Conservation (phyloP, 2,888 invertebrate genomes). For the Alviniconcha strummeri region DNA sequence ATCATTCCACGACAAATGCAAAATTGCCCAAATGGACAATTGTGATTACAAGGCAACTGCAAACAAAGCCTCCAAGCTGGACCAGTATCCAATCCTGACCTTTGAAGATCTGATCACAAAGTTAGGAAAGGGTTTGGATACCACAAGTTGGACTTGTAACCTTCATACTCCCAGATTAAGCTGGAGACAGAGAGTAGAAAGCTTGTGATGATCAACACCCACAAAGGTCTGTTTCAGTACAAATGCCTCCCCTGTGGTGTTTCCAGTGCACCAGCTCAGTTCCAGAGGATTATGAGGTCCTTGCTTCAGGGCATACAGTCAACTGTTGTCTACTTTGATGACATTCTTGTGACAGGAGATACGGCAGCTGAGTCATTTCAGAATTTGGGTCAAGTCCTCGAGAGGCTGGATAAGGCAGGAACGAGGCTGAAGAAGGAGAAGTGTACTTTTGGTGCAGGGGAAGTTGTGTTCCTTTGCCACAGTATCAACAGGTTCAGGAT, state of each 20-base stretch:
- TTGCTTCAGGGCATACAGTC: slow-evolving; percentile 39
- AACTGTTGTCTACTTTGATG: slow-evolving; percentile 45
- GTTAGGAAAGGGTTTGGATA: slow-evolving; percentile 31
- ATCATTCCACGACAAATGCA: slow-evolving; percentile 33
- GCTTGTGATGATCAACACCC: slow-evolving; percentile 47
- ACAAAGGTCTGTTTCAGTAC: slow-evolving; percentile 44
- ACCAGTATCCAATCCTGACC: slow-evolving; percentile 31
- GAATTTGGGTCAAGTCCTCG: too few relatives aligned
- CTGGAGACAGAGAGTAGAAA: slow-evolving; percentile 41
- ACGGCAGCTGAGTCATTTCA: slow-evolving; percentile 1
- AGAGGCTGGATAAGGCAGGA: background rate
- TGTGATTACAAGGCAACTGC: slow-evolving; percentile 32
- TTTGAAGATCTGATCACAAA: slow-evolving; percentile 35
- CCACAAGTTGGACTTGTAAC: slow-evolving; percentile 46
- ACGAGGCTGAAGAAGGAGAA: slow-evolving; percentile 26
- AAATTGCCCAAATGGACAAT: slow-evolving; percentile 33
- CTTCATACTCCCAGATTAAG: slow-evolving; percentile 46
- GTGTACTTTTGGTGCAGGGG: slow-evolving; percentile 22
- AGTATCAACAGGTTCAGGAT: slow-evolving; percentile 25
- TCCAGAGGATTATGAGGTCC: slow-evolving; percentile 48
- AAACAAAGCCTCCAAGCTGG: slow-evolving; percentile 16
- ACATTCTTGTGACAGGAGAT: slow-evolving; percentile 40
- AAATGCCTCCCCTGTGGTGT: slow-evolving; percentile 44
- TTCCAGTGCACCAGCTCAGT: slow-evolving; percentile 41
- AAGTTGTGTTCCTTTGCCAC: slow-evolving; percentile 30